These are phyloP conservation scores for Gyps fulvus DNA, from an alignment of 2,113 vertebrate genomes.

Conservation along the genomic window DNA sequence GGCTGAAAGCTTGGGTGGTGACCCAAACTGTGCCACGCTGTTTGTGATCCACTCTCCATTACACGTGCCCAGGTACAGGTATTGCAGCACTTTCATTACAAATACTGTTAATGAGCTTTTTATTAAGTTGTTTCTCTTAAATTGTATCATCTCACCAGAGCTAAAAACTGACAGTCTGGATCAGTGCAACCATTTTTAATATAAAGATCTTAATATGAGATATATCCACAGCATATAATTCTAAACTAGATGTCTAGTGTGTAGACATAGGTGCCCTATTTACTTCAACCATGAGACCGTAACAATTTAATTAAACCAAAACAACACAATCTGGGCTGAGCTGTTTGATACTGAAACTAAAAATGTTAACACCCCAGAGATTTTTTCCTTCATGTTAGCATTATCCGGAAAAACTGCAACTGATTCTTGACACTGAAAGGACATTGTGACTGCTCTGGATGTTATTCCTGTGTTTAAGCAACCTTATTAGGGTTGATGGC, in stretches of 20 bases:
- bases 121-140: not conserved
- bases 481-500: not conserved
- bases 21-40: not conserved
- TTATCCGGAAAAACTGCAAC: not conserved
- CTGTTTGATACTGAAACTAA: not conserved
- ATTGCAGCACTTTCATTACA: not conserved
- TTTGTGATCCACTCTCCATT: not conserved
- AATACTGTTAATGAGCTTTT: not conserved
- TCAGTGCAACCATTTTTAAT: not conserved
- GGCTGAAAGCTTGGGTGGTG: not conserved
- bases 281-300: not conserved
- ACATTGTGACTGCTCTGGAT: not conserved
- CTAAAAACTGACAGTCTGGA: not conserved
- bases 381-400: not conserved
- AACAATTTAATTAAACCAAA: not conserved
- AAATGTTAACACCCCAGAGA: not conserved
- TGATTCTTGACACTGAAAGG: not conserved
- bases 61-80: not conserved
- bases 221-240: not conserved
- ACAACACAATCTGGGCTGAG: not conserved
- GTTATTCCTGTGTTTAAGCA: not conserved
- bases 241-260: not conserved
- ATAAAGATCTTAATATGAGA: not conserved
- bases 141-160: not conserved
- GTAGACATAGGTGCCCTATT: not conserved